These are phyloP conservation scores for Bubo scandiacus DNA, from an alignment of 2,113 vertebrate genomes.

Conservation along the genomic window DNA sequence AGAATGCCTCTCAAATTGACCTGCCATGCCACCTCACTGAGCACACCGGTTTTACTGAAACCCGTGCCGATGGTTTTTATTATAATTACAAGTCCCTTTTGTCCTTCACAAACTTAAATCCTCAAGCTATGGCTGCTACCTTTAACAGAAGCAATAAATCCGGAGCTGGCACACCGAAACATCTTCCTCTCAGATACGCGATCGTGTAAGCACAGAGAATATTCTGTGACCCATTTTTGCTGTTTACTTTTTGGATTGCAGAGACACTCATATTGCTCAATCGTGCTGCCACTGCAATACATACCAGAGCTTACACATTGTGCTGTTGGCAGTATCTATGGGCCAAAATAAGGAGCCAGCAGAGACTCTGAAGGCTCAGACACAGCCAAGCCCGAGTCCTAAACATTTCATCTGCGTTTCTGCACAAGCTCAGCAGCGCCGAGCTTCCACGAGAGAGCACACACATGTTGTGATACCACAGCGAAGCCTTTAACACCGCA, in stretches of 20 bases:
- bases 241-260: slow-evolving; percentile 1
- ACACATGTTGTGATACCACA: not conserved
- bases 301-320: not conserved
- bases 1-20: not conserved
- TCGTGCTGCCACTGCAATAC: not conserved
- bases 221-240: not conserved
- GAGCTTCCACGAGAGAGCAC: not conserved
- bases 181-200: not conserved
- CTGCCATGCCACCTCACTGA: not conserved
- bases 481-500: rapidly evolving
- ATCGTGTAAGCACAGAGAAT: not conserved
- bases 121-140: not conserved
- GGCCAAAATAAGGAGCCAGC: not conserved
- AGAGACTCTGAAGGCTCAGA: not conserved
- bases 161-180: not conserved
- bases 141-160: not conserved
- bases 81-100: not conserved
- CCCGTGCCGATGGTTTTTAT: not conserved
- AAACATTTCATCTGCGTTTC: not conserved
- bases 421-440: not conserved
- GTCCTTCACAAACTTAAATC: not conserved
- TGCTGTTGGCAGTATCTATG: not conserved
- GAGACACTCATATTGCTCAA: not conserved
- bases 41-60: not conserved
- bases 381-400: not conserved